Conservation (phyloP, 2,888 invertebrate genomes). For the Geotrupes spiniger region DNA sequence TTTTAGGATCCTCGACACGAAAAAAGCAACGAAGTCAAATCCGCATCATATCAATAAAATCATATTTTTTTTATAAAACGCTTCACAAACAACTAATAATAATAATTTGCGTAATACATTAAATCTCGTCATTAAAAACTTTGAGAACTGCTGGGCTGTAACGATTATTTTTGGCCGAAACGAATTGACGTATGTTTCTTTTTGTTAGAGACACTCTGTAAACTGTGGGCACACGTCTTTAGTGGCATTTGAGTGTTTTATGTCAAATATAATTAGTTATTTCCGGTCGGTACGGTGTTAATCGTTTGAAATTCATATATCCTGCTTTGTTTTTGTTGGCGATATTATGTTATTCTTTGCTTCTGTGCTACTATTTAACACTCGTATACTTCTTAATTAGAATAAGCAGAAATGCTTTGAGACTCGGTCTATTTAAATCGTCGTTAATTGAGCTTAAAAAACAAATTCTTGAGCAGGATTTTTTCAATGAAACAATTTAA, state of each 20-base stretch:
- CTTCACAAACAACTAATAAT: too few relatives aligned
- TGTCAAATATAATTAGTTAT: slow-evolving; percentile 50
- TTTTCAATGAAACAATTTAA: too few relatives aligned
- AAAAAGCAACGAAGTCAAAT: too few relatives aligned
- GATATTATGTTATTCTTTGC: slow-evolving; percentile 38
- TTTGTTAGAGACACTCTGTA: slow-evolving; percentile 7
- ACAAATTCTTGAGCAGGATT: too few relatives aligned
- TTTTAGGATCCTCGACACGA: too few relatives aligned
- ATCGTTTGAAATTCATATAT: slow-evolving; percentile 50
- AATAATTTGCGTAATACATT: too few relatives aligned
- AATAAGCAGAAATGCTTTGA: neutral
- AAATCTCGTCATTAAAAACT: too few relatives aligned
- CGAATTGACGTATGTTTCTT: slow-evolving; percentile 4
- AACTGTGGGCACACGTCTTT: slow-evolving; percentile 40
- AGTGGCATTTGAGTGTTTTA: slow-evolving; percentile 47
- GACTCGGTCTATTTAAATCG: neutral
- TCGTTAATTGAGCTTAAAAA: neutral
- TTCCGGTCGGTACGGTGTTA: slow-evolving; percentile 47
- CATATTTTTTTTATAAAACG: too few relatives aligned
- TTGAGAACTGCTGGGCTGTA: neutral
- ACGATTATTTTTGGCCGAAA: slow-evolving; percentile 2
- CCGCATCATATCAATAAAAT: too few relatives aligned
- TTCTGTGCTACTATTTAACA: slow-evolving; percentile 23
- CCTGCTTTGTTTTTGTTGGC: slow-evolving; percentile 48
- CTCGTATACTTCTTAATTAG: slow-evolving; percentile 18